Conservation (phyloP, 2,113 vertebrate genomes). For the Toxotes chatareus region DNA sequence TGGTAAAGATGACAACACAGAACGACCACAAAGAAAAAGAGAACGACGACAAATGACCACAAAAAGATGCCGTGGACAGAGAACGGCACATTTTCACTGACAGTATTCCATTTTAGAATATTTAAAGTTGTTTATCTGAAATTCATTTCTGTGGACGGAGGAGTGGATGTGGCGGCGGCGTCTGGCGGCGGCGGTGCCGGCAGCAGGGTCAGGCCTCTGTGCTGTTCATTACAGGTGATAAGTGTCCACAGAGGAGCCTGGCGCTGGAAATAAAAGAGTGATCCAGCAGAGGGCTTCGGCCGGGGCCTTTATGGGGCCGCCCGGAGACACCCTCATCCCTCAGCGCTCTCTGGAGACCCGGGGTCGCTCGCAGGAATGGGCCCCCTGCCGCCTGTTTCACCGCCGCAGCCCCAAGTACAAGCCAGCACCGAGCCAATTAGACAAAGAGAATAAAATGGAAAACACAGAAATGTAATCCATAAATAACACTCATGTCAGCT, state of each 20-base stretch:
- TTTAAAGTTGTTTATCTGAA: no score
- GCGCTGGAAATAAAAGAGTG: slow-evolving; percentile 45
- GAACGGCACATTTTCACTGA: no score
- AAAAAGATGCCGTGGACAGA: no score
- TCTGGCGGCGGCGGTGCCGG: slow-evolving; percentile 14
- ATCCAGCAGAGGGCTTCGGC: background rate
- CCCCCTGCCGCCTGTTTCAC: slow-evolving; percentile 60
- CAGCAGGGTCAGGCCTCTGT: slow-evolving; percentile 40
- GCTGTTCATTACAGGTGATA: slow-evolving; percentile 80
- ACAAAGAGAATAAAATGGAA: slow-evolving; percentile 63
- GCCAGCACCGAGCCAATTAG: slow-evolving; percentile 66
- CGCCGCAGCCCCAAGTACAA: slow-evolving; percentile 24
- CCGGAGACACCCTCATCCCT: slow-evolving; percentile 66
- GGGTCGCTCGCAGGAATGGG: slow-evolving; percentile 53
- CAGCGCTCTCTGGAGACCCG: slow-evolving; percentile 57
- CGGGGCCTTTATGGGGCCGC: slow-evolving; percentile 68
- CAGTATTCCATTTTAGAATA: no score
- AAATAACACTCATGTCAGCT: slow-evolving; percentile 62
- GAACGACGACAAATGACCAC: no score
- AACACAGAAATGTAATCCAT: slow-evolving; percentile 56
- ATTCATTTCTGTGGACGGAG: background rate
- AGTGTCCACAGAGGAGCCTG: slow-evolving; percentile 74
- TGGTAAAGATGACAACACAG: no score
- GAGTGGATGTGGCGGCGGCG: slow-evolving; percentile 1
- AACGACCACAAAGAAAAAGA: no score